These are phyloP conservation scores for Drosophila kuntzei DNA, from an alignment of 2,888 invertebrate genomes.

Conservation along the genomic window DNA sequence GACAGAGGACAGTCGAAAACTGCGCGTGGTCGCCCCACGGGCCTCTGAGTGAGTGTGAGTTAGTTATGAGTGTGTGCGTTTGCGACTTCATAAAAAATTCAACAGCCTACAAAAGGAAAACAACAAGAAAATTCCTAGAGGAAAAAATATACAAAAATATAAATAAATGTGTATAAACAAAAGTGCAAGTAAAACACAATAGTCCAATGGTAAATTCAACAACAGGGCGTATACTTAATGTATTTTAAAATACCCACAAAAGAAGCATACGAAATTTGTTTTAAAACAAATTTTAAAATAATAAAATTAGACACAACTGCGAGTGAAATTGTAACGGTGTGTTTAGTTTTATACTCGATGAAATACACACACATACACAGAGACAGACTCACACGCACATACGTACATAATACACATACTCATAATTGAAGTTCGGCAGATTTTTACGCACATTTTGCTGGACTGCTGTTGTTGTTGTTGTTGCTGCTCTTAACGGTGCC, in stretches of 20 bases:
- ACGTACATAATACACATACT: background rate
- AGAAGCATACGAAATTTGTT: constrained; percentile 17
- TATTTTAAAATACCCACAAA: constrained; percentile 17
- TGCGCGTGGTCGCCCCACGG: constrained; percentile 50
- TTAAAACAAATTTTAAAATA: constrained; percentile 35
- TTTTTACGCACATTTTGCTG: constrained; percentile 35
- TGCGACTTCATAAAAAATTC: constrained; percentile 71
- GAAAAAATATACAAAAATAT: constrained; percentile 31
- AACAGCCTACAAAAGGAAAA: constrained; percentile 60
- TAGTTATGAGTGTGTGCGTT: constrained; percentile 36
- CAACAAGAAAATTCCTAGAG: constrained; percentile 35
- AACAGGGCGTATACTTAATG: constrained; percentile 32
- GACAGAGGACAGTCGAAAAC: constrained; percentile 53
- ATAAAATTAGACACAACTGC: constrained; percentile 19
- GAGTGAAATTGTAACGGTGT: constrained; percentile 14
- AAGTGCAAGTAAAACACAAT: constrained; percentile 34
- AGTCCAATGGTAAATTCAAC: constrained; percentile 48
- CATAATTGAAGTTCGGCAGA: constrained; percentile 41
- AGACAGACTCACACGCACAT: constrained; percentile 2
- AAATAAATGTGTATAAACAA: constrained; percentile 56
- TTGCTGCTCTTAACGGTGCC: constrained; percentile 20
- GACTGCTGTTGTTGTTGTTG: constrained; percentile 11
- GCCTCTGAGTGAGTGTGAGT: constrained; percentile 26
- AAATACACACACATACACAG: constrained; percentile 19
- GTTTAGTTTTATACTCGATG: constrained; percentile 26